Conservation (phyloP, 2,797 vertebrate species). For the Lepus oiostolus region DNA sequence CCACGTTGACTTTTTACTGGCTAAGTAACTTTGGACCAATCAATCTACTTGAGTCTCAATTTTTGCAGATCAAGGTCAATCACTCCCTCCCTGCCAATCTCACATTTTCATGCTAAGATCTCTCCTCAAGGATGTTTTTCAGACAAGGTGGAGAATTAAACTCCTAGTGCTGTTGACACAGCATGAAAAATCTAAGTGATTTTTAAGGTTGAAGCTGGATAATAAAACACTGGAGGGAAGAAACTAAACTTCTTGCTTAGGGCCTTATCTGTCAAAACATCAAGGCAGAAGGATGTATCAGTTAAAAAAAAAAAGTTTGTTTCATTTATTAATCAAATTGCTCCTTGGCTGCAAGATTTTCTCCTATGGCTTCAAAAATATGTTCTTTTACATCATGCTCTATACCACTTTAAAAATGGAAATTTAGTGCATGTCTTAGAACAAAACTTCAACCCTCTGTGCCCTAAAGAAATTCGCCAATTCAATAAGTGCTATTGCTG, state of each 20-base stretch:
- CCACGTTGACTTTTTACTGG: background rate
- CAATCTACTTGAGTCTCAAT: background rate
- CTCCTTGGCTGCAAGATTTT: background rate
- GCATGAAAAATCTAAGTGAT: background rate
- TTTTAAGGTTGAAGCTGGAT: slow-evolving; percentile 58
- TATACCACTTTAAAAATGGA: slow-evolving; percentile 70
- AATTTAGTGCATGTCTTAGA: slow-evolving; percentile 67
- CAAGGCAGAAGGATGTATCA: slow-evolving; percentile 33
- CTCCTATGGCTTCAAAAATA: slow-evolving; percentile 42
- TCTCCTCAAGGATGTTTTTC: slow-evolving; percentile 35
- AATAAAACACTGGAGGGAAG: slow-evolving; percentile 19
- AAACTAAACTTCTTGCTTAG: slow-evolving; percentile 7
- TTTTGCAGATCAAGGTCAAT: slow-evolving; percentile 33
- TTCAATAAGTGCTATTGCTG: slow-evolving; percentile 71
- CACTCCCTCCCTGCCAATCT: background rate
- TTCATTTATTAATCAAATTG: slow-evolving; percentile 50
- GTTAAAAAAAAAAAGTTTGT: slow-evolving; percentile 60
- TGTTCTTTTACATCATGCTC: slow-evolving; percentile 10
- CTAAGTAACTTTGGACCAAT: background rate
- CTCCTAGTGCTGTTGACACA: background rate
- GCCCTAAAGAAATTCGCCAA: slow-evolving; percentile 70
- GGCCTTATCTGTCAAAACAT: slow-evolving; percentile 57
- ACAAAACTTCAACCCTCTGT: slow-evolving; percentile 78
- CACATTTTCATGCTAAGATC: background rate
- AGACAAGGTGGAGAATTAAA: slow-evolving; percentile 39